phyloP scores from a whole-genome alignment of 2,113 vertebrate genomes.

The Emydura subglobosa region DNA sequence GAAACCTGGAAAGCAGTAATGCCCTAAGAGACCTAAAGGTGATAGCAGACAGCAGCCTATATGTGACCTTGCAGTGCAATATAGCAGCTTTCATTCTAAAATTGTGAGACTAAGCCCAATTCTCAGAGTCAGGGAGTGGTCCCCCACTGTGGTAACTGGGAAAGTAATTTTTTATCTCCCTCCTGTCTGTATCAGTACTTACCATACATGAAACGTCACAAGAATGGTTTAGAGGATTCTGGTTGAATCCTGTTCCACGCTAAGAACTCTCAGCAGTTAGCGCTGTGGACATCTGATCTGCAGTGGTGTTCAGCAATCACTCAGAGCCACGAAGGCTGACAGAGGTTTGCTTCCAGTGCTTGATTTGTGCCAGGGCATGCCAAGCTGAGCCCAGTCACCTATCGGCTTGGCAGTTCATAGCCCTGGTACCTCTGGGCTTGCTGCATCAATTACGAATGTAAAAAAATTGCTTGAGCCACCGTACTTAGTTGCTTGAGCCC shows the following conservation, averaged over 20 bases:
- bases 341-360: too few relatives aligned
- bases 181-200: neutral
- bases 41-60: neutral
- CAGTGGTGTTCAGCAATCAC: neutral
- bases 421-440: too few relatives aligned
- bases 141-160: neutral
- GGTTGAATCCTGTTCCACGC: neutral
- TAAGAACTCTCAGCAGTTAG: neutral
- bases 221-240: neutral
- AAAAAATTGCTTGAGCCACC: too few relatives aligned
- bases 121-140: neutral
- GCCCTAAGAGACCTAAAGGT: neutral
- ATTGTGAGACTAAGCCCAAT: neutral
- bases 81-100: neutral
- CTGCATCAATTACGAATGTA: too few relatives aligned
- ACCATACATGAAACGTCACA: neutral
- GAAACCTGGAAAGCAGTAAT: neutral
- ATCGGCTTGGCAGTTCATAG: too few relatives aligned
- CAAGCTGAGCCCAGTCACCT: too few relatives aligned
- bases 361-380: too few relatives aligned
- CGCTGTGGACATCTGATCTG: neutral
- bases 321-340: neutral
- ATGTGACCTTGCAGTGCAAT: neutral
- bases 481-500: too few relatives aligned
- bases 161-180: neutral